phyloP scores from a whole-genome alignment of 2,888 invertebrate genomes.

The Oscheius sp. region DNA sequence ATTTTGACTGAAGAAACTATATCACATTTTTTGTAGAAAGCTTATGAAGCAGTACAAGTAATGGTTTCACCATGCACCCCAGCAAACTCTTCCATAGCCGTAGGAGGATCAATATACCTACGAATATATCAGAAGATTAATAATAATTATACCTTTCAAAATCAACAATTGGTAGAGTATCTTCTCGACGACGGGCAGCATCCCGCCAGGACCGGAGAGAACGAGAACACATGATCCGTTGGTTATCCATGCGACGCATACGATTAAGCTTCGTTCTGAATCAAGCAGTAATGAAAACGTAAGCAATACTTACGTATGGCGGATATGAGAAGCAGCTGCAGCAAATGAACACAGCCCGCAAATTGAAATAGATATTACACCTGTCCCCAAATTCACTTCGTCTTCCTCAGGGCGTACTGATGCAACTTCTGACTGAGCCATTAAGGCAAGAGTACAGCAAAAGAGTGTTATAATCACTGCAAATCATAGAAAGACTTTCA shows the following conservation, averaged over 20 bases:
- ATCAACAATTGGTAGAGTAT: constrained; percentile 54
- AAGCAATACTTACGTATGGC: constrained; percentile 42
- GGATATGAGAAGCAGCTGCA: constrained; percentile 50
- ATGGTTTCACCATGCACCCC: neutral
- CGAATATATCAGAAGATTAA: neutral
- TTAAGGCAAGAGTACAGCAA: constrained; percentile 46
- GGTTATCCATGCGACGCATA: constrained; percentile 57
- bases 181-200: constrained; percentile 47
- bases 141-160: constrained; percentile 48
- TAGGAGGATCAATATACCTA: constrained; percentile 29
- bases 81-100: constrained; percentile 16
- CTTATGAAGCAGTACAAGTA: no score
- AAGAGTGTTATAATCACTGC: constrained; percentile 52
- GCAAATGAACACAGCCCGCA: constrained; percentile 47
- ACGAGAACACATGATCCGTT: constrained; percentile 55
- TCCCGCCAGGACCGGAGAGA: constrained; percentile 61
- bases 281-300: no score
- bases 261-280: constrained; percentile 41
- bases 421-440: constrained; percentile 48
- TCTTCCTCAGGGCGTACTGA: constrained; percentile 46
- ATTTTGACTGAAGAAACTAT: no score
- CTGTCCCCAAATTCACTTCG: constrained; percentile 52
- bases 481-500: constrained; percentile 12
- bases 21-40: no score
- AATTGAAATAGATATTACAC: constrained; percentile 49